Base-by-base conservation (phyloP, 2,797 vertebrate genomes). In the Chelon auratus region DNA sequence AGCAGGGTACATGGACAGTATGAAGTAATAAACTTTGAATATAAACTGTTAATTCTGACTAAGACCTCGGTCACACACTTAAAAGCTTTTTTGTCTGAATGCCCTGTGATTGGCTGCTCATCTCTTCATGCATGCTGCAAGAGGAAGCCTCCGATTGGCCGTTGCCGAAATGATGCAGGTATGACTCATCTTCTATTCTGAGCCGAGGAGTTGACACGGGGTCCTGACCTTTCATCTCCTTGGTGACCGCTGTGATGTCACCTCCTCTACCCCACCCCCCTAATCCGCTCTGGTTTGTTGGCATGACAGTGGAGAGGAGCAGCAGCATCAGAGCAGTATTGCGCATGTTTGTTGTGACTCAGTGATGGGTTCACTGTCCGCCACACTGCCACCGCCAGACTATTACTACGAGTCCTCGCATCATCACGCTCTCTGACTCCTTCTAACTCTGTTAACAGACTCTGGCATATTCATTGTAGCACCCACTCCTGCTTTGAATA, bases 121-220 rank as follows among this genome's bases (percentile, higher is more conserved):
- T 62, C 48, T 51, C 26, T 73, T 51, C 67, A 80, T 67, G 75
- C 71, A 53, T 17, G 12, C 58, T 20, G 55, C 59, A 52, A 73
- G 48, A 20, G 40, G 14, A 7, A 5, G 60, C 64, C 37, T 42
- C 68, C 10, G 74, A 91, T 79, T 90, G 85, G 88, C 50, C 30
- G 56, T 3, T 1, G 12, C 9, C 6, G 62, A 30, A 51, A 42
- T 73, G 90, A 88, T 83, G 87, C 89, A 78, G 50, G 63, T 40
- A 33, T 93, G 92, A 93, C 83, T 93, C 92, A 92, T 85, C 64
- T 15, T 89, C 88, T 91, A 86, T 91, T 92, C 81, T 85, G 74
- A 87, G 85, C 62, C 53, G 48, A 37, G 60, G 65, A 68, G 70
- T 64, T 61, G 75, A 82, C 68, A 75, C 36, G 15, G 68, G 75